These are phyloP conservation scores for Calyptomena viridis DNA, from an alignment of 2,113 vertebrate species.

Conservation along the genomic window DNA sequence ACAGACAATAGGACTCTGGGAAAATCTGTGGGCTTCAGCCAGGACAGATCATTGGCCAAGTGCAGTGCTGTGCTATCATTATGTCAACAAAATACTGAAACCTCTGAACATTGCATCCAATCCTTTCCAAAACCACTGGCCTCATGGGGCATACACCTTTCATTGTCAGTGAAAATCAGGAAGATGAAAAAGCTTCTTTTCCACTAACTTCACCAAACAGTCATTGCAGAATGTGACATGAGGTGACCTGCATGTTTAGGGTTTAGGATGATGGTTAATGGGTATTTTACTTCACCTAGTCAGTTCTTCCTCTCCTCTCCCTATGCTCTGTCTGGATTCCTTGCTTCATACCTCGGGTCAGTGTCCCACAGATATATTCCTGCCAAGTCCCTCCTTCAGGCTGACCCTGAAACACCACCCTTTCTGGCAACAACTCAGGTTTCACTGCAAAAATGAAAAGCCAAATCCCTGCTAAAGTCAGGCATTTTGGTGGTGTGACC, in stretches of 20 bases:
- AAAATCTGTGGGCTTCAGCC: background rate
- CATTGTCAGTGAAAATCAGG: background rate
- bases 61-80: background rate
- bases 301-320: background rate
- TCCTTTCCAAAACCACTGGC: background rate
- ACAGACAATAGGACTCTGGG: background rate
- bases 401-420: background rate
- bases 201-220: background rate
- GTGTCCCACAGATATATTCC: background rate
- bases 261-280: background rate
- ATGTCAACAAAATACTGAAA: background rate
- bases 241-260: background rate
- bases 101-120: background rate
- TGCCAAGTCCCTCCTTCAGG: background rate
- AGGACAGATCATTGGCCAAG: background rate
- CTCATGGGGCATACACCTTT: background rate
- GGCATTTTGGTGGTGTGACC: background rate
- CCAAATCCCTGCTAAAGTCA: background rate
- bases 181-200: background rate
- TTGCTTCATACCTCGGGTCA: background rate
- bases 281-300: background rate
- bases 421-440: background rate
- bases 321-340: background rate
- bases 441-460: background rate
- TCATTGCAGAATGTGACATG: background rate